phyloP scores from a whole-genome alignment of 1,140 invertebrate genomes.

The Drosophila auraria region DNA sequence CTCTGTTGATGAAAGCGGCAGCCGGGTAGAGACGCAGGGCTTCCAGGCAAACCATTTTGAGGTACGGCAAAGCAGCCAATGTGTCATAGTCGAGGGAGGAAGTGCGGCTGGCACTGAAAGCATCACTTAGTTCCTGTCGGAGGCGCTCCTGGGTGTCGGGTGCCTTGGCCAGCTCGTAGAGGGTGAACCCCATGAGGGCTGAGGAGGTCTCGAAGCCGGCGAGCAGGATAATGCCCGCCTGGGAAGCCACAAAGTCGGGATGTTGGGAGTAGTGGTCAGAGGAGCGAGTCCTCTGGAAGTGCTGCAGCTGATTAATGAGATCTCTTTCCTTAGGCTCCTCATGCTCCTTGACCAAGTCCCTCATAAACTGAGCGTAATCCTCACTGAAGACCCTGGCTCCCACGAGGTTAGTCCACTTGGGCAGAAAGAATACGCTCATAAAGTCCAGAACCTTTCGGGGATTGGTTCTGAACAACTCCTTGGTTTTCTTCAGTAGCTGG shows the following conservation, averaged over 20 bases:
- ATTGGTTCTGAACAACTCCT: conserved; percentile 84
- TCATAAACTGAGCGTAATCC: conserved; percentile 72
- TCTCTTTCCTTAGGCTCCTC: conserved; percentile 56
- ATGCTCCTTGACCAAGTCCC: conserved; percentile 37
- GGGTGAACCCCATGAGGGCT: conserved; percentile 86
- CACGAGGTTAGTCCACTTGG: conserved; percentile 55
- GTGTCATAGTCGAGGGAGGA: conserved; percentile 80
- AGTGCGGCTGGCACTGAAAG: conserved; percentile 56
- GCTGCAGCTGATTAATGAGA: conserved; percentile 86
- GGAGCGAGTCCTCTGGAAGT: conserved; percentile 61
- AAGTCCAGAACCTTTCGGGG: conserved; percentile 76
- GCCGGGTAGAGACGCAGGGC: conserved; percentile 88
- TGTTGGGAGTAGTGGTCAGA: conserved; percentile 78
- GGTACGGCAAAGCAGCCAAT: conserved; percentile 83
- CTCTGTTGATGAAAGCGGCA: conserved; percentile 86
- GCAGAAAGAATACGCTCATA: conserved; percentile 85
- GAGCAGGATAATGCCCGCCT: conserved; percentile 87
- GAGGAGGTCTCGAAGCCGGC: conserved; percentile 90
- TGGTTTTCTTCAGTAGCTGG: conserved; percentile 79
- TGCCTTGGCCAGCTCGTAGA: conserved; percentile 87
- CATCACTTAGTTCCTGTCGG: conserved; percentile 86
- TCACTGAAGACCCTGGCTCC: conserved; percentile 68
- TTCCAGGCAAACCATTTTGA: conserved; percentile 86
- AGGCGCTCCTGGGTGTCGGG: conserved; percentile 86
- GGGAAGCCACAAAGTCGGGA: conserved; percentile 88